These are phyloP conservation scores for Siderastrea radians DNA, from an alignment of 92 coral and sea anemone genomes.

Conservation along the genomic window DNA sequence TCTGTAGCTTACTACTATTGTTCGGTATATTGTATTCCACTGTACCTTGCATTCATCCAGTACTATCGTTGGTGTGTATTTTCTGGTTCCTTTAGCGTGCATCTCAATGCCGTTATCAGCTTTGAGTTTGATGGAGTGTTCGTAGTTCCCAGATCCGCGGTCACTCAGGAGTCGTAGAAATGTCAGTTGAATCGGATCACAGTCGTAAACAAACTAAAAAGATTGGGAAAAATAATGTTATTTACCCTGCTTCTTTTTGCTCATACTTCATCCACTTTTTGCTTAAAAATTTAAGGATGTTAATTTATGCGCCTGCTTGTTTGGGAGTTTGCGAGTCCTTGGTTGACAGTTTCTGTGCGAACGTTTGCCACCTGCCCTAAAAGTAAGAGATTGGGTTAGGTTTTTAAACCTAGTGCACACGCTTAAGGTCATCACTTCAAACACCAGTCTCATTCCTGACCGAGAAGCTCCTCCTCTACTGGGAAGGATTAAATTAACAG, in stretches of 20 bases:
- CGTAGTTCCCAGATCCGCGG: slow-evolving; percentile 73
- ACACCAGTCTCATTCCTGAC: too few relatives aligned
- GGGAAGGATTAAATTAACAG: too few relatives aligned
- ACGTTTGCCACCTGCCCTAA: too few relatives aligned
- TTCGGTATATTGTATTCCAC: too few relatives aligned
- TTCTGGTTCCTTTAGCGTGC: slow-evolving; percentile 87
- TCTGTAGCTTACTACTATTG: too few relatives aligned
- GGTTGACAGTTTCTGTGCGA: too few relatives aligned
- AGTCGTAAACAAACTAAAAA: slow-evolving; percentile 77
- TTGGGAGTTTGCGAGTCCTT: too few relatives aligned
- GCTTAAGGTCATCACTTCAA: too few relatives aligned
- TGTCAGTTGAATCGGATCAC: slow-evolving; percentile 84
- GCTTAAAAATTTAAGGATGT: not conserved
- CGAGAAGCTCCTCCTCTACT: too few relatives aligned
- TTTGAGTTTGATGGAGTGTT: slow-evolving; percentile 83
- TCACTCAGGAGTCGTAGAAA: slow-evolving; percentile 92
- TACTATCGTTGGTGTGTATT: slow-evolving; percentile 87
- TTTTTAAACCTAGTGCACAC: too few relatives aligned
- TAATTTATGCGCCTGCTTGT: too few relatives aligned
- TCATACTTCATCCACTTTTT: not conserved
- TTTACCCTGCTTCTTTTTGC: not conserved
- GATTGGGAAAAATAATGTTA: not conserved
- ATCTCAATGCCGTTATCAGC: slow-evolving; percentile 93
- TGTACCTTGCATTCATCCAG: slow-evolving; percentile 88
- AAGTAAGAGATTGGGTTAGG: too few relatives aligned